A percentile compares a stretch with the other conserved stretches of the same genome.
Evolutionary conservation across 2,888 invertebrate species (phyloP).

Genomic region (Ochropacha duplaris): DNA sequence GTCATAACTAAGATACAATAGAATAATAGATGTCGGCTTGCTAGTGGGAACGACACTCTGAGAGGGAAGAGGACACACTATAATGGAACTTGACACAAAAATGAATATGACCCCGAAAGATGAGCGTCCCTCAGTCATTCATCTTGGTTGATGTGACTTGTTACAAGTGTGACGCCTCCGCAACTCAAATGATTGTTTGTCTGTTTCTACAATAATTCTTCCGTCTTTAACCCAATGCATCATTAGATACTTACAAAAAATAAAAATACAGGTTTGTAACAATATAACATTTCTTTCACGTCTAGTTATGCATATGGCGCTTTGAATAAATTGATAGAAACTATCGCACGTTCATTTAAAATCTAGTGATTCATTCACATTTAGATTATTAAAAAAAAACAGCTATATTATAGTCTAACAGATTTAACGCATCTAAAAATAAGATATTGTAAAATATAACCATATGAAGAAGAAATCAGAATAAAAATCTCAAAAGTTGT

Average conservation of each 20-base stretch:
- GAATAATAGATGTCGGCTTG: not conserved
- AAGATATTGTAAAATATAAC: too few relatives aligned
- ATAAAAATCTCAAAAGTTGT: not conserved
- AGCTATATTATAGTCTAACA: conserved; percentile 1
- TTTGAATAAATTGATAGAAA: conserved; percentile 37
- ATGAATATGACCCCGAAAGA: conserved; percentile 54
- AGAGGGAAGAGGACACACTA: conserved; percentile 31
- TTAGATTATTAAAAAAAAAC: too few relatives aligned
- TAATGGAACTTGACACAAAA: conserved; percentile 45
- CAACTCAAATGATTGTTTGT: conserved; percentile 18
- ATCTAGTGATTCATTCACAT: too few relatives aligned
- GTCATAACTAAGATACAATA: conserved; percentile 4
- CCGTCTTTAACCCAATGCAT: not conserved
- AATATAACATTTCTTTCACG: not conserved
- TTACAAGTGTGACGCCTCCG: conserved; percentile 42
- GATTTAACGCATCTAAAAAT: too few relatives aligned
- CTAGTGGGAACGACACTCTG: conserved; percentile 9
- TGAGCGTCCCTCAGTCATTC: conserved; percentile 42
- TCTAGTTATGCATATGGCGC: conserved; percentile 7
- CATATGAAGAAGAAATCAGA: too few relatives aligned
- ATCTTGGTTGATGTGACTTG: conserved; percentile 40
- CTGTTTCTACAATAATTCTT: conserved; percentile 6
- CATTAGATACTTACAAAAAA: not conserved
- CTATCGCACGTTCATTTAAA: conserved; percentile 37
- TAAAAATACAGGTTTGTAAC: not conserved